A percentile compares a stretch with the other conserved stretches of the same genome.
These are phyloP conservation scores for Oscheius onirici DNA, from an alignment of 2,888 invertebrate species.

Conservation along the genomic window DNA sequence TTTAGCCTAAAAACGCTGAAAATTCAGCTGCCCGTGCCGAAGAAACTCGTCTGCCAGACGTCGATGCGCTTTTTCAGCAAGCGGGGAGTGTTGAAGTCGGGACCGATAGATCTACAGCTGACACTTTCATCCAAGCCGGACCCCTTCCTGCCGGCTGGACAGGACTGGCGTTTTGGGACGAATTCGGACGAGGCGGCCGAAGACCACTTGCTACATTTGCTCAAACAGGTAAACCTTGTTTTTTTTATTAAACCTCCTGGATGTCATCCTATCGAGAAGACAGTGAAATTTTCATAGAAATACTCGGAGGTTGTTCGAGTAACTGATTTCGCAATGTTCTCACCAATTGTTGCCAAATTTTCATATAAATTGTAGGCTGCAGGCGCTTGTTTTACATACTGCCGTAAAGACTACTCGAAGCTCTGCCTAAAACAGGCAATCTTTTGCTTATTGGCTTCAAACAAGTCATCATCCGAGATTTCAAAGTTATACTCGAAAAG, in stretches of 20 bases:
- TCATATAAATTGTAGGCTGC: too few relatives aligned
- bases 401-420: too few relatives aligned
- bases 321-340: too few relatives aligned
- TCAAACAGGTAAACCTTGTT: slow-evolving; percentile 15
- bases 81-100: slow-evolving; percentile 84
- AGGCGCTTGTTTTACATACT: too few relatives aligned
- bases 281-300: too few relatives aligned
- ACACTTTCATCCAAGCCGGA: slow-evolving; percentile 15
- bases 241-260: neutral
- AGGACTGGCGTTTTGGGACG: slow-evolving; percentile 11
- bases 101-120: slow-evolving; percentile 83
- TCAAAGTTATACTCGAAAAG: too few relatives aligned
- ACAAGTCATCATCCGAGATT: too few relatives aligned
- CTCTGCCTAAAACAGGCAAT: too few relatives aligned
- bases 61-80: slow-evolving; percentile 92
- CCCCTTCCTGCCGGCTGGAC: neutral
- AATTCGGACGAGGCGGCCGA: neutral
- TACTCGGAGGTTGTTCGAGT: too few relatives aligned
- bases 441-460: too few relatives aligned
- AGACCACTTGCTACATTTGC: slow-evolving; percentile 7
- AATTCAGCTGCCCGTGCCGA: slow-evolving; percentile 26
- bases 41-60: slow-evolving; percentile 85
- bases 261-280: too few relatives aligned
- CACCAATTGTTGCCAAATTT: too few relatives aligned
- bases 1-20: neutral